Evolutionary conservation across 1,140 invertebrate species (phyloP), one percentile per base, ranked within the genome.

Genomic region (Micrasema minimum): DNA sequence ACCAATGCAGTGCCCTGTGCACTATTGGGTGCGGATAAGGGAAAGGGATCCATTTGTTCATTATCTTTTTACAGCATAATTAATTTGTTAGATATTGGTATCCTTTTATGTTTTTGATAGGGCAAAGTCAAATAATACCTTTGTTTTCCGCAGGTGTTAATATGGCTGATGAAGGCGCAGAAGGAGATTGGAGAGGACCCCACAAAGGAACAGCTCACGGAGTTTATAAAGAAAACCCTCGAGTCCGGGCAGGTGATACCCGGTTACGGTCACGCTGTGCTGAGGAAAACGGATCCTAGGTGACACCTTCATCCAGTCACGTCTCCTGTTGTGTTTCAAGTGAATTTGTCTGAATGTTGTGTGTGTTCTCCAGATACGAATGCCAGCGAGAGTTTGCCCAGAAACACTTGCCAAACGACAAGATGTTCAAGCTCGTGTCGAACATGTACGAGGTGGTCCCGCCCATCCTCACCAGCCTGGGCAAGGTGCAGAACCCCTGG

Each of bases 401-500:
- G 69, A 97, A 98, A 82, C 94, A 98, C 82, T 82, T 98, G 77
- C 96, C 96, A 12, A 90, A 98, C 71, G 96, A 99, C 80, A 90
- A 91, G 5, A 81, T 96, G 61, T 97, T 97, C 88, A 94, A 96
- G 84, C 84, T 97, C 77, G 95, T 98, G 20, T 90, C 93, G 2
- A 92, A 94, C 80, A 87, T 96, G n/a, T 99, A 96, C 89, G 96
- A 97, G 80, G 88, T 98, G 37, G 96, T 97, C 50, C 97, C 97
- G 0, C 93, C 95, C 74, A 91, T 98, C 75, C 90, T 99, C 10
- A 88, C 94, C 71, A 95, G 96, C 80, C 93, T 94, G 72, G 96
- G 96, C 77, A 99, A 99, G 84, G 96, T 97, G 7, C 96, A 97
- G 88, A 99, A 99, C 88, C 97, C 97, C 66, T 99, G 96, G 96